These are phyloP conservation scores for Brachypterus glaber DNA, from an alignment of 2,888 invertebrate genomes.

Conservation along the genomic window DNA sequence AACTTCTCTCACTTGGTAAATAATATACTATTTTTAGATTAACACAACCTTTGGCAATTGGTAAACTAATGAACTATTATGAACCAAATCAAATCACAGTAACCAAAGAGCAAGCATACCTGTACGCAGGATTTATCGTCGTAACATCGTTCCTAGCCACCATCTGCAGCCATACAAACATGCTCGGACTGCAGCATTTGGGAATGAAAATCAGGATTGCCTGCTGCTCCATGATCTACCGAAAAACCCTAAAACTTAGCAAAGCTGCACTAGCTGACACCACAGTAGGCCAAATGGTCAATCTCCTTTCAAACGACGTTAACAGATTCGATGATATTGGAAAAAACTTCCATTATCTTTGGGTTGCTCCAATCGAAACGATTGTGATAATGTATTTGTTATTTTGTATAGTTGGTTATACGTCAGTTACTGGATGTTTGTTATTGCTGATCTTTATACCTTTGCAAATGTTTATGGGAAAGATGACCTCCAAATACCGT, in stretches of 20 bases:
- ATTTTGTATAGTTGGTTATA: slow-evolving; percentile 46
- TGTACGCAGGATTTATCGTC: slow-evolving; percentile 26
- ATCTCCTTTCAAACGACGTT: slow-evolving; percentile 71
- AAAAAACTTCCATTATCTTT: slow-evolving; percentile 69
- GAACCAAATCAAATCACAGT: slow-evolving; percentile 22
- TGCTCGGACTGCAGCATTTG: slow-evolving; percentile 69
- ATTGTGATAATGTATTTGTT: slow-evolving; percentile 61
- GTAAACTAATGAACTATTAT: slow-evolving; percentile 28
- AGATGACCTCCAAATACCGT: slow-evolving; percentile 34
- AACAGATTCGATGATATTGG: slow-evolving; percentile 74
- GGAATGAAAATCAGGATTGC: slow-evolving; percentile 82
- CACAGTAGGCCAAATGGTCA: slow-evolving; percentile 51
- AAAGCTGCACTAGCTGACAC: slow-evolving; percentile 78
- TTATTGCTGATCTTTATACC: slow-evolving; percentile 43
- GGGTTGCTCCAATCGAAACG: slow-evolving; percentile 71
- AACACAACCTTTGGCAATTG: slow-evolving; percentile 28
- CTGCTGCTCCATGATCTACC: slow-evolving; percentile 71
- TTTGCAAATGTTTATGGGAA: slow-evolving; percentile 34
- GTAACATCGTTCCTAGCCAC: slow-evolving; percentile 51
- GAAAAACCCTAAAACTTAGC: slow-evolving; percentile 60
- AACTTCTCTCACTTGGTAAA: no score
- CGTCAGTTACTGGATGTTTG: slow-evolving; percentile 46
- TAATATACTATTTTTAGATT: no score
- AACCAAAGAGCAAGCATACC: slow-evolving; percentile 23
- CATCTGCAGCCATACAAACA: slow-evolving; percentile 62